Conservation (phyloP, 1,140 invertebrate genomes). For the Monomorium pharaonis region DNA sequence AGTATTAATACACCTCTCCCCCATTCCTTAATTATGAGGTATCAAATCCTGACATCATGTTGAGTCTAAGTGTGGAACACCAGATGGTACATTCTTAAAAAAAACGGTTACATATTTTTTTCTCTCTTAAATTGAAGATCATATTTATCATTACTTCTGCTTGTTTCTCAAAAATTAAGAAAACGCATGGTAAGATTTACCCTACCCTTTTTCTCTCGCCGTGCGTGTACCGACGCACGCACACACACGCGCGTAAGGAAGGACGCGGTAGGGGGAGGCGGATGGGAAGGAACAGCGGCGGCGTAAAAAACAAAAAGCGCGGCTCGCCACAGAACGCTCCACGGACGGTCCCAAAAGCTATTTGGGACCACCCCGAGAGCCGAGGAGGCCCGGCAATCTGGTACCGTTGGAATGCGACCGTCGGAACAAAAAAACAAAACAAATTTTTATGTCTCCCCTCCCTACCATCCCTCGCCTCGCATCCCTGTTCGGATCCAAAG, state of each 20-base stretch:
- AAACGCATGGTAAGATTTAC: background rate
- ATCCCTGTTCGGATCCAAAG: constrained; percentile 31
- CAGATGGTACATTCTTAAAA: background rate
- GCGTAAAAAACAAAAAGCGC: constrained; percentile 77
- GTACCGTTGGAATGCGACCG: constrained; percentile 81
- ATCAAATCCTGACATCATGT: background rate
- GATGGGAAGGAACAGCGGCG: constrained; percentile 54
- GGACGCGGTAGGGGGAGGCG: too few relatives aligned
- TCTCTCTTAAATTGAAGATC: background rate
- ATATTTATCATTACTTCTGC: background rate
- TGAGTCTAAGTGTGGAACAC: background rate
- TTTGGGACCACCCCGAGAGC: constrained; percentile 80
- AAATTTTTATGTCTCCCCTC: constrained; percentile 79
- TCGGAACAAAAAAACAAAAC: constrained; percentile 78
- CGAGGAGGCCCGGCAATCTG: constrained; percentile 78
- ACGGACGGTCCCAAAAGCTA: constrained; percentile 78
- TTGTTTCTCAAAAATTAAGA: background rate
- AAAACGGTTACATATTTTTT: background rate
- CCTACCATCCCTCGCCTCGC: background rate
- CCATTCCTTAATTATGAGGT: too few relatives aligned
- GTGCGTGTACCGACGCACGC: background rate
- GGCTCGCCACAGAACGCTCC: constrained; percentile 74
- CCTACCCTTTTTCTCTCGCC: background rate
- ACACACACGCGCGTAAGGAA: background rate
- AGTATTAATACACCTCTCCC: background rate